Conservation (phyloP, 1,140 invertebrate species). For the Stegodyphus mimosarum region DNA sequence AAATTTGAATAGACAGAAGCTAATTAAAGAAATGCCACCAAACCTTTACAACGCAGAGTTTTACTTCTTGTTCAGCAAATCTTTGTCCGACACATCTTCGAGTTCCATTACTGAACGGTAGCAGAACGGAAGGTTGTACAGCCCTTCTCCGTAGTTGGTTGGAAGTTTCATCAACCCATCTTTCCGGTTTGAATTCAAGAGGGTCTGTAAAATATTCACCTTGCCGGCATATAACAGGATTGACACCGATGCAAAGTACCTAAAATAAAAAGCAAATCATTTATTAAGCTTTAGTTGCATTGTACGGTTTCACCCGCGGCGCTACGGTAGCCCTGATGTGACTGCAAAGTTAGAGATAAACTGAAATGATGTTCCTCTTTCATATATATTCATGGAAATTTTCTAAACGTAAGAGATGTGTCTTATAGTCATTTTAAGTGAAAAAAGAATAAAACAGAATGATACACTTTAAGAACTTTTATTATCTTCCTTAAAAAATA, state of each 20-base stretch:
- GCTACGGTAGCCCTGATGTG: too few species aligned
- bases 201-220: conserved; percentile 82
- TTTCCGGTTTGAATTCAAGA: conserved; percentile 70
- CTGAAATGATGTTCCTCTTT: too few species aligned
- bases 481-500: too few species aligned
- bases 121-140: conserved; percentile 82
- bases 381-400: too few species aligned
- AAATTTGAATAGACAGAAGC: not conserved
- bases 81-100: conserved; percentile 87
- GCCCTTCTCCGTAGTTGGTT: conserved; percentile 66
- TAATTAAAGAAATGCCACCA: too few species aligned
- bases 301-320: too few species aligned
- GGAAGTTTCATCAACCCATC: conserved; percentile 25
- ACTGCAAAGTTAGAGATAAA: too few species aligned
- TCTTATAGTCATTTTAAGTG: too few species aligned
- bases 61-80: conserved; percentile 89
- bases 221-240: conserved; percentile 81
- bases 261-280: conserved; percentile 68
- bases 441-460: too few species aligned
- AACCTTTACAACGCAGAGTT: conserved; percentile 81
- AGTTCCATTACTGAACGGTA: conserved; percentile 91
- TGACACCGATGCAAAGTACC: conserved; percentile 87
- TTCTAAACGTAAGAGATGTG: too few species aligned
- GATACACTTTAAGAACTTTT: too few species aligned
- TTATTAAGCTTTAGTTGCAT: too few species aligned